A percentile compares a stretch with the other conserved stretches of the same genome.
phyloP scores from a whole-genome alignment of 2,888 invertebrate genomes.

The Sycophila texana region DNA sequence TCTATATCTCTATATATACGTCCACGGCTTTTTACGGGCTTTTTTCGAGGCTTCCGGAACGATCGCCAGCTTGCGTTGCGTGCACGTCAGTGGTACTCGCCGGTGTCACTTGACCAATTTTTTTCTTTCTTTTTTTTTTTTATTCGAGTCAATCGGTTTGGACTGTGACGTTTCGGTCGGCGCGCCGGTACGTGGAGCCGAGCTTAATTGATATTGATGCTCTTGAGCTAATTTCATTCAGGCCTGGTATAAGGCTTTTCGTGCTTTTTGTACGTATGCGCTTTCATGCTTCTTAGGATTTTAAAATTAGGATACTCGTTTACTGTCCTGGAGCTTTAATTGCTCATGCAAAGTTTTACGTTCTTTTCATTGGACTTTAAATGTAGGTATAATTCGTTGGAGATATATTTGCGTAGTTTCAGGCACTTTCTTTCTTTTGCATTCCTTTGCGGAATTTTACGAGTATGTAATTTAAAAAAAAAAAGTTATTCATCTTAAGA shows the following conservation, averaged over 20 bases:
- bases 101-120: slow-evolving; percentile 35
- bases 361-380: not conserved
- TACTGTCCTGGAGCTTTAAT: not conserved
- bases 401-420: not conserved
- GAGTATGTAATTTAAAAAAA: not conserved
- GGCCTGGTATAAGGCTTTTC: not conserved
- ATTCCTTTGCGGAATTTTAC: not conserved
- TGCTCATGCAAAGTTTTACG: not conserved
- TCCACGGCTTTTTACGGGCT: no score
- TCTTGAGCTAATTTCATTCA: slow-evolving; percentile 40
- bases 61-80: slow-evolving; percentile 22
- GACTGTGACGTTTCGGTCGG: not conserved
- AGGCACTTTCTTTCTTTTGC: not conserved
- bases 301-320: not conserved
- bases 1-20: no score
- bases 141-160: not conserved
- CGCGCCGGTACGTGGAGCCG: no score
- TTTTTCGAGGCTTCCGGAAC: not conserved
- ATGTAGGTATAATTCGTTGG: not conserved
- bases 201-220: slow-evolving; percentile 29
- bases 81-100: slow-evolving; percentile 34
- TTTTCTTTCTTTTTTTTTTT: not conserved
- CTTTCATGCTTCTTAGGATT: slow-evolving; percentile 6
- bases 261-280: not conserved
- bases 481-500: not conserved